Base-by-base conservation (phyloP, 2,113 vertebrate species). In the Aramus guarauna region DNA sequence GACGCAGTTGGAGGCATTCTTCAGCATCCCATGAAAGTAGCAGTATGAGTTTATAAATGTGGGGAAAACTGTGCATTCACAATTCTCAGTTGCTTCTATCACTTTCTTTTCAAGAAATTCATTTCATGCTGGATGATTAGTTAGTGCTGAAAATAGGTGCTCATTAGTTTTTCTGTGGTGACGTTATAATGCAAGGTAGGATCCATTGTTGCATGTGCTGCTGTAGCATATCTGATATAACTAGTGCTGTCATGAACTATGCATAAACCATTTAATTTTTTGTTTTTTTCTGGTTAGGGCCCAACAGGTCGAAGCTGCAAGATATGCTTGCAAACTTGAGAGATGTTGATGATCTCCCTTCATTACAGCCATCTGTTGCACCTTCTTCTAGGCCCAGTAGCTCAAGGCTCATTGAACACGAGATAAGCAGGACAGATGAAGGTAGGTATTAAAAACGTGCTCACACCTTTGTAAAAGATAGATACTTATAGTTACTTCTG, bases 261-360 rank as follows among this genome's bases (percentile, higher is more conserved):
- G n/a, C 32, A 75, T 97, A 96, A 97, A 94, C 69, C 23, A 2
- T 88, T 97, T 83, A 80, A 72, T 74, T 88, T 93, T 95, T 96
- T 94, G 82, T 50, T 94, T 85, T 69, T 88, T 92, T 95, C 96
- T 89, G 96, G 92, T 96, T 97, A 99, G 99, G 99, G 95, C 99
- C 99, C 94, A 99, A 99, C 98, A 98, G 99, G 96, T 99, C 99
- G 95, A 99, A 99, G 97, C 99, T 99, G 64, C 99, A 99, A 98
- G 99, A 99, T 97, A 99, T 99, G 99, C 97, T 99, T 98, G 99
- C 99, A 96, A 99, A 99, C 96, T 98, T 99, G 96, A 98, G 99
- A 97, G 99, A 99, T 76, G 98, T 98, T 36, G 99, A 99, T 98
- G 99, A 99, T 92, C 96, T 99, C 90, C 98, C 99, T 92, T 99